Evolutionary conservation across 1,140 invertebrate species (phyloP).

Genomic region (Centruroides sculpturatus): DNA sequence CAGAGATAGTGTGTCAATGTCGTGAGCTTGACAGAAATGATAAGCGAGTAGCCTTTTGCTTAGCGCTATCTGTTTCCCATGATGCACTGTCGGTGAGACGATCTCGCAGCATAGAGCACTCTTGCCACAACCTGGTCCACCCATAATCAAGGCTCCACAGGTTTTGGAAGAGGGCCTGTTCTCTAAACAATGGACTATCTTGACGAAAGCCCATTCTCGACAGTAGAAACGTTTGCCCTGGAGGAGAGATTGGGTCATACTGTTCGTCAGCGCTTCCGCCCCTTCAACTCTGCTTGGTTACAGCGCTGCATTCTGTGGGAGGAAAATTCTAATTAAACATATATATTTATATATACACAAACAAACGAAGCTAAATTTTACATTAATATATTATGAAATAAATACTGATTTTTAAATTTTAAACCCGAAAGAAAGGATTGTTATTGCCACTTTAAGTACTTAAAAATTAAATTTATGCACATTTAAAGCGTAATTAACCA

Average conservation of each 20-base stretch:
- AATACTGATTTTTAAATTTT: too few species aligned
- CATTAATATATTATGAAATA: too few species aligned
- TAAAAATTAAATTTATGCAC: too few species aligned
- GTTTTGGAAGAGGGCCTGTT: conserved; percentile 44
- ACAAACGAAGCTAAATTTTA: too few species aligned
- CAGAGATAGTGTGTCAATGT: conserved; percentile 49
- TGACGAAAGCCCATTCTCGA: conserved; percentile 88
- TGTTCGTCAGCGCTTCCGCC: conserved; percentile 11
- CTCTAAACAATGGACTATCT: conserved; percentile 79
- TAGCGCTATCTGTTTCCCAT: conserved; percentile 56
- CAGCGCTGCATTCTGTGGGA: conserved; percentile 2
- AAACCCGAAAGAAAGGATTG: too few species aligned
- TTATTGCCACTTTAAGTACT: too few species aligned
- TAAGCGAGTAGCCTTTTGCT: conserved; percentile 60
- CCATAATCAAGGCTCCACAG: conserved; percentile 60
- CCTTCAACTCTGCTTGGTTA: conserved; percentile 7
- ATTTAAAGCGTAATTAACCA: too few species aligned
- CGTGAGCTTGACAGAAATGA: conserved; percentile 61
- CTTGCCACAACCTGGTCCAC: conserved; percentile 73
- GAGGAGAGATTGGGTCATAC: conserved; percentile 22
- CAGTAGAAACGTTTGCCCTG: conserved; percentile 52
- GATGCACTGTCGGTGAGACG: conserved; percentile 52
- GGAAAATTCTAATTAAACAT: neutral
- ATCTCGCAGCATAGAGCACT: conserved; percentile 62
- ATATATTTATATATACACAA: too few species aligned